Conservation (phyloP, 1,140 invertebrate genomes). For the Venturia canescens region DNA sequence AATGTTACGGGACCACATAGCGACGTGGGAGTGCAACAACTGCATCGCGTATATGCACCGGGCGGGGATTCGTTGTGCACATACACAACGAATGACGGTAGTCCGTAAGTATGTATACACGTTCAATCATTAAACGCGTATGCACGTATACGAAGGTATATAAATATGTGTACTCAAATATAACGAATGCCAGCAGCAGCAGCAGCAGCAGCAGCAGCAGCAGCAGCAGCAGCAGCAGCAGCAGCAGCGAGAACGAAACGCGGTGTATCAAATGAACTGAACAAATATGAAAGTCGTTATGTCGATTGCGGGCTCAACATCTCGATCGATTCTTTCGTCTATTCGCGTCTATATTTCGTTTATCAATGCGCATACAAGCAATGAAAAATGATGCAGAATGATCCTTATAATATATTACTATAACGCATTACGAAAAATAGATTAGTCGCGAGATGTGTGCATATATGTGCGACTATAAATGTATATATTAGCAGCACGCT, state of each 20-base stretch:
- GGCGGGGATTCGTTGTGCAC: slow-evolving; percentile 33
- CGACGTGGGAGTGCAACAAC: slow-evolving; percentile 75
- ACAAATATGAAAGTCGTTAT: too few species aligned
- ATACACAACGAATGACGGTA: slow-evolving; percentile 43
- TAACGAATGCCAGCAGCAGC: neutral
- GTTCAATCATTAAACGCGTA: neutral
- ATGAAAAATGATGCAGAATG: too few species aligned
- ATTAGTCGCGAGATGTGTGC: too few species aligned
- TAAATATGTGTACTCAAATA: neutral
- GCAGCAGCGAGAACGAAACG: neutral
- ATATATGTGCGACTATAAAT: neutral
- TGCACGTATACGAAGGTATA: neutral
- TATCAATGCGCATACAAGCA: too few species aligned
- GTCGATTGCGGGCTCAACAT: too few species aligned
- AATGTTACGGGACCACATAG: slow-evolving; percentile 77
- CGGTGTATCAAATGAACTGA: too few species aligned
- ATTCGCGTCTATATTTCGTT: too few species aligned
- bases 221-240: neutral
- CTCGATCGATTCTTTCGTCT: too few species aligned
- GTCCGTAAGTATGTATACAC: slow-evolving; percentile 32
- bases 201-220: neutral
- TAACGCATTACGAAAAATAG: too few species aligned
- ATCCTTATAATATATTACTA: too few species aligned
- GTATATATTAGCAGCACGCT: neutral
- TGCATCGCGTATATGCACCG: slow-evolving; percentile 55